Evolutionary conservation across 1,140 invertebrate genomes (phyloP), one percentile per base, ranked within the genome.

Genomic region (Pachypsylla venusta): DNA sequence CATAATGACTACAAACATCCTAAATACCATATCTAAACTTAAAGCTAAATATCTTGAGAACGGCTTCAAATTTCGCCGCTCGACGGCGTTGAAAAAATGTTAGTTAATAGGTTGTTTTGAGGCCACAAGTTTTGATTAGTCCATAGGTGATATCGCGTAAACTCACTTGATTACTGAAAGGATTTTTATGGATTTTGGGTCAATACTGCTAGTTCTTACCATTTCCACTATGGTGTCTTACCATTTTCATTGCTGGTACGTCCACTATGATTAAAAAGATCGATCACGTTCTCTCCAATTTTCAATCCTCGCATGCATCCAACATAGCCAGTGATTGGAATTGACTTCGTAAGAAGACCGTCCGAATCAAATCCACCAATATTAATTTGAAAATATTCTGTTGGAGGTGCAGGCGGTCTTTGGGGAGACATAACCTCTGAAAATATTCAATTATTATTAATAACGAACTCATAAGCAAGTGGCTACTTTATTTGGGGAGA

Each of bases 271-370:
- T 55, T 25, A 25, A 27, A 55, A 14, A 27, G 13, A 22, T 91
- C 82, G 27, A 93, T 81, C 13, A 85, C 76, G 64, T 81, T 80
- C 57, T 83, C 75, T 19, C 85, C 89, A 60, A 94, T 88, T 76
- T 89, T 89, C 39, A 94, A 76, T 10, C 92, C 92, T 62, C 89
- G 77, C 16, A 94, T 79, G 67, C 91, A 96, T 1, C 92, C 91
- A 13, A 91, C 81, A 67, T 90, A 91, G 0, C 83, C 83, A 3
- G 77, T 77, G 2, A 80, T 67, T 1, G 71, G 65, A 53, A 75
- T 70, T 27, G 78, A 75, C 4, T 82, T 78, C 27, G 80, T 72
- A 58, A 85, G 71, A 35, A 88, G 70, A 65, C 83, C 85, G 66
- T 82, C 78, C 1, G 78, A 72, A 70, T 89, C 86, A 64, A 87